phyloP scores from a whole-genome alignment of 2,113 vertebrate genomes.

The Actinemys pallida region DNA sequence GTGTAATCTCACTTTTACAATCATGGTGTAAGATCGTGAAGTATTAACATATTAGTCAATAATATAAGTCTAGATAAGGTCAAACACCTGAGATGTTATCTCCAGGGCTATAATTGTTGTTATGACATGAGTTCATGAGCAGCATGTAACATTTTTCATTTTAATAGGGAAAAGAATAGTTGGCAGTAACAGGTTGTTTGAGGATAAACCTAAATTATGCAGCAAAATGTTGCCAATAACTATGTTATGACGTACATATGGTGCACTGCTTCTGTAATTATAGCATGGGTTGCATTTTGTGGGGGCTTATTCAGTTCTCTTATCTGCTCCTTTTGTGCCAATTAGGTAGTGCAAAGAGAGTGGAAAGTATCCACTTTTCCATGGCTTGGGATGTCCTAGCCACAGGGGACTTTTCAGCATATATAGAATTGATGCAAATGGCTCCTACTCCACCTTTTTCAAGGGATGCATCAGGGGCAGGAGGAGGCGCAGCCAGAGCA shows the following conservation, averaged over 20 bases:
- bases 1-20: slow-evolving; percentile 25
- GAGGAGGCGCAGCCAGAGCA: neutral
- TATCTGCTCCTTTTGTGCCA: neutral
- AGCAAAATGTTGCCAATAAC: neutral
- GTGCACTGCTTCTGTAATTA: neutral
- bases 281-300: neutral
- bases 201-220: neutral
- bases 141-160: slow-evolving; percentile 35
- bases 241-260: neutral
- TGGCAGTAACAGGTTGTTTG: neutral
- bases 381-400: neutral
- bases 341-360: neutral
- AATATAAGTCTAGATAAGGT: slow-evolving; percentile 60
- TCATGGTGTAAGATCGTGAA: slow-evolving; percentile 33
- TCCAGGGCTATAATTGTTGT: slow-evolving; percentile 34
- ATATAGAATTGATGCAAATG: neutral
- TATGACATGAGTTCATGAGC: neutral
- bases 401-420: neutral
- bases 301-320: neutral
- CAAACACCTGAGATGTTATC: slow-evolving; percentile 52
- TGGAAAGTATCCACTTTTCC: neutral
- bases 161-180: slow-evolving; percentile 9
- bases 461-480: too few relatives aligned
- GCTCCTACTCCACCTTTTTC: too few relatives aligned
- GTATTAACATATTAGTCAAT: slow-evolving; percentile 52